Evolutionary conservation across 1,140 invertebrate species (phyloP), one percentile per base, ranked within the genome.

Genomic region (Phortica variegata): DNA sequence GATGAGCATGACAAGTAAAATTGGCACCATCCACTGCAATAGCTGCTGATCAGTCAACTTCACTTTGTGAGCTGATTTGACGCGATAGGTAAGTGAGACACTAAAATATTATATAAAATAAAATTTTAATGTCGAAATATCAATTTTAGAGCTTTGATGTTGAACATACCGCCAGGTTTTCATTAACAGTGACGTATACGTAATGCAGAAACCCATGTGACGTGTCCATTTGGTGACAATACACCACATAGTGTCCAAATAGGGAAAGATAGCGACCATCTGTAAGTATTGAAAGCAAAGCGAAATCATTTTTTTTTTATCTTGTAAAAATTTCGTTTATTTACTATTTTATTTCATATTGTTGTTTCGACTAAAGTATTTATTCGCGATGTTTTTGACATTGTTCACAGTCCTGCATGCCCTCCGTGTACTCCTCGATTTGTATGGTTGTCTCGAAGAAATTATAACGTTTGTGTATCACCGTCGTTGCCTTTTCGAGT

Each of bases 371-470:
- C 17, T 9, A 31, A 41, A 17, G 4, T 2, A 0, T n/a, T n/a
- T n/a, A 3, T 8, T 6, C n/a, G 21, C 21, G 16, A 16, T 36
- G 39, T 39, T 16, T 29, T 26, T 17, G 6, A 74, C 94, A 98
- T 60, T 95, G 89, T 33, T 80, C 82, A 77, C 96, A 98, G 49
- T 90, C 84, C 60, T 90, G 84, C 93, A 97, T 97, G 47, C 85
- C 86, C 32, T 88, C 83, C 58, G 86, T 84, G 68, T 95, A 97
- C 62, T 94, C 90, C 76, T 99, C 96, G 32, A 98, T 94, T 79
- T 99, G 96, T 12, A 99, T 83, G 1, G 96, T 98, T 78, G 94
- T 92, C 76, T 98, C 95, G 66, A 93, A 93, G 65, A 98, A 93
- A 62, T 87, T 87, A 71, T 91, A 97, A 57, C 89, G 88, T 15